A percentile compares a stretch with the other conserved stretches of the same genome.
Evolutionary conservation across 2,888 invertebrate genomes (phyloP).

Genomic region (Hymenopus coronatus): DNA sequence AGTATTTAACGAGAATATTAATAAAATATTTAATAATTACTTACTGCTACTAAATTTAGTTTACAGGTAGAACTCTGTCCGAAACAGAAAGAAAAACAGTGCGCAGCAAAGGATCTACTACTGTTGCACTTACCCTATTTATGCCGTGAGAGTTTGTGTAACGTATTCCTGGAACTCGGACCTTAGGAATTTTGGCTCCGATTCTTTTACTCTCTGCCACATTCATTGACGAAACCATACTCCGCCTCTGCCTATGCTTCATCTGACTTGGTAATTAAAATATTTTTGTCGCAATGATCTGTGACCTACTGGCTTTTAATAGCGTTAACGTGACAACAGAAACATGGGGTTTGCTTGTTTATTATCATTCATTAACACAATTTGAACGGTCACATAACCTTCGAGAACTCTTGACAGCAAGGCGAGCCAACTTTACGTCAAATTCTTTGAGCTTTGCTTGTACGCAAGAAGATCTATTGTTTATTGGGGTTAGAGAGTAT

Average conservation of each 20-base stretch:
- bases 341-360: neutral
- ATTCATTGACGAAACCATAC: neutral
- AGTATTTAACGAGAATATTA: too few species aligned
- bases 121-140: neutral
- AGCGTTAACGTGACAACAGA: neutral
- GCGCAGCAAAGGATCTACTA: neutral
- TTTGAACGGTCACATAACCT: too few species aligned
- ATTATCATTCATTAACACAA: too few species aligned
- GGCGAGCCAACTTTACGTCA: too few species aligned
- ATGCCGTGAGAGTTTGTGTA: neutral
- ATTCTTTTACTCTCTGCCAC: neutral
- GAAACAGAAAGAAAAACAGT: too few species aligned
- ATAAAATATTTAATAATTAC: too few species aligned
- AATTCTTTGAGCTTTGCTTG: too few species aligned
- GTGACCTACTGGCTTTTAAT: neutral
- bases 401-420: too few species aligned
- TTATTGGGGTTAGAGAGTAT: too few species aligned
- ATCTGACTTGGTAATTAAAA: neutral
- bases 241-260: neutral
- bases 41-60: too few species aligned
- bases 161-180: neutral
- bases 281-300: neutral
- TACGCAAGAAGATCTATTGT: too few species aligned
- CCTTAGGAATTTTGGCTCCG: neutral
- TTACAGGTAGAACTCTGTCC: too few species aligned